Base-by-base conservation (phyloP, 2,888 invertebrate genomes). In the Diadegma fenestrale region DNA sequence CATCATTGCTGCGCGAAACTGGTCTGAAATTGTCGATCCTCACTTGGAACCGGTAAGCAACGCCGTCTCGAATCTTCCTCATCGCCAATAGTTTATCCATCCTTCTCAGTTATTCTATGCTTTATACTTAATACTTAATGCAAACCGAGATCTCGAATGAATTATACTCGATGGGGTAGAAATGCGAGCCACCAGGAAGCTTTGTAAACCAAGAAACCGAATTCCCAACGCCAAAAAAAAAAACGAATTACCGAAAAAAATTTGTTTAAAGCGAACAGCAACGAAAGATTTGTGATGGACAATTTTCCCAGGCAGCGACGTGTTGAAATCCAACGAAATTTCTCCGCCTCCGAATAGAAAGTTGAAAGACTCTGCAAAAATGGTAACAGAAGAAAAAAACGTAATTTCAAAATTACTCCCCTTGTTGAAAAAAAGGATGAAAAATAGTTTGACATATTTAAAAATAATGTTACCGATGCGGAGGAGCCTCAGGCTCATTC, bases 61-160 rank as follows among this genome's bases (percentile, higher is more conserved):
- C 82, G 82, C 64, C 75, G 85, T 81, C 82, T 76, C 85, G 80
- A 84, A 26, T 26, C 73, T 45, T 86, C 77, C 81, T 82, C 89
- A 37, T 90, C 90, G 92, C 90, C 92, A 92, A 92, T 92, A 91
- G 88, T 92, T 93, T 90, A 88, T 88, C 92, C 58, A 58, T 14
- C 45, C 89, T 85, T 87, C 88, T 84, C 78, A 68, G 75, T 78
- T 89, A 90, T 92, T 92, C 91, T 91, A 90, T 91, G 89, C 58
- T 58, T 58, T 26, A 58, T 58, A 58, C 22, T 90, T 91, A 91
- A 91, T 37, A 91, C 92, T 91, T 91, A 90, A 93, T 92, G 92
- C 92, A 92, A n/a, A 92, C 66, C 91, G 89, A 91, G 92, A 92
- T 92, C 89, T 88, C 89, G 91, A 92, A 92, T 92, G 92, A 92